Evolutionary conservation across 2,113 vertebrate species (phyloP).

Genomic region (Saccopteryx bilineata): DNA sequence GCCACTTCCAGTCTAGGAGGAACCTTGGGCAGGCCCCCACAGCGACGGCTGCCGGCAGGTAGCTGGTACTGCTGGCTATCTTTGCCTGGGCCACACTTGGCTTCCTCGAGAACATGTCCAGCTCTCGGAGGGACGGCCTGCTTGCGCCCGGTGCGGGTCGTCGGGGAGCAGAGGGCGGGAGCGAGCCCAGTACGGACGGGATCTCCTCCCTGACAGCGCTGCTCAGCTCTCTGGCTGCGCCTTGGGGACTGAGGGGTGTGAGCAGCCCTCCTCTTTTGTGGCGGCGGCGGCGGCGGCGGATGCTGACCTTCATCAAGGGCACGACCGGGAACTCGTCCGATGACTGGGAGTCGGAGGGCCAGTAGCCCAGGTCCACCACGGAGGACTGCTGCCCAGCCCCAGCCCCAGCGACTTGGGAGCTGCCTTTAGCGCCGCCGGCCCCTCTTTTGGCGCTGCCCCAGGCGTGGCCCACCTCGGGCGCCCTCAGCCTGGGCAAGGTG

Average conservation of each 20-base stretch:
- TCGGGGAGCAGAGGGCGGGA: neutral
- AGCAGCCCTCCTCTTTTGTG: neutral
- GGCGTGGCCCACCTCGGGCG: no score
- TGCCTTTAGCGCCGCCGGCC: no score
- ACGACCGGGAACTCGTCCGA: neutral
- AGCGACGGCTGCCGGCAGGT: neutral
- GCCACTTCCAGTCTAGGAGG: neutral
- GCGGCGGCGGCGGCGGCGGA: neutral
- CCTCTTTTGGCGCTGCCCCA: neutral
- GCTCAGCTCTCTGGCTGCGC: neutral
- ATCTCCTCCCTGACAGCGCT: neutral
- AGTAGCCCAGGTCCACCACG: fast-evolving
- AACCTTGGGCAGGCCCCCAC: neutral
- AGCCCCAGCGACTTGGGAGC: no score
- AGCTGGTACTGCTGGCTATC: neutral
- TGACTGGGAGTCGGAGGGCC: neutral
- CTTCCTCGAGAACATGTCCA: neutral
- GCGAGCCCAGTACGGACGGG: no score
- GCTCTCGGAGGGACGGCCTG: neutral
- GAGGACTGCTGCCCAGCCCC: neutral
- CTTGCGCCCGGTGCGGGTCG: neutral
- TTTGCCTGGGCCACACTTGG: neutral
- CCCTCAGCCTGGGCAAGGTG: fast-evolving
- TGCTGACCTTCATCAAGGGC: neutral
- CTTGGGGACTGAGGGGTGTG: neutral